A percentile compares a stretch with the other conserved stretches of the same genome.
Conservation (phyloP, 2,113 vertebrate genomes). For the Sclerurus mexicanus region DNA sequence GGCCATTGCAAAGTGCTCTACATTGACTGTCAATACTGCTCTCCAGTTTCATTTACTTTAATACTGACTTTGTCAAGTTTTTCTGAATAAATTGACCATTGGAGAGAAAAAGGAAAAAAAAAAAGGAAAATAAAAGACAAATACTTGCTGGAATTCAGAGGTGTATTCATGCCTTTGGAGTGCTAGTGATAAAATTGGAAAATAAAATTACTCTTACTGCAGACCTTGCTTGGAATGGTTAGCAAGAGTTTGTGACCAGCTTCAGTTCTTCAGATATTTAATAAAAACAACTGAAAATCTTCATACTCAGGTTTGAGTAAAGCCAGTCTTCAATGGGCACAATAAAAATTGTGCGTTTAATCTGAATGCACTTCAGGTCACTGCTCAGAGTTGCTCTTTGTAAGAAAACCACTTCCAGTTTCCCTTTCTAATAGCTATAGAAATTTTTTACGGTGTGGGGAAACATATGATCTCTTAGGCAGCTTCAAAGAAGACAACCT, state of each 20-base stretch:
- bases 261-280: background rate
- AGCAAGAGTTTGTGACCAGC: background rate
- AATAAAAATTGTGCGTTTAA: background rate
- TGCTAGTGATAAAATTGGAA: background rate
- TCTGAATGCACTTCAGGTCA: background rate
- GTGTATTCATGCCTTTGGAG: background rate
- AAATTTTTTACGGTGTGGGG: background rate
- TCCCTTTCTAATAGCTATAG: background rate
- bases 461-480: background rate
- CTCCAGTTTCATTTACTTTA: background rate
- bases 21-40: background rate
- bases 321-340: background rate
- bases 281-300: background rate
- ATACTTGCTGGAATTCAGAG: background rate
- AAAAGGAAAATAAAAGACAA: background rate
- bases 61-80: background rate
- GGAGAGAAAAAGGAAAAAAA: fast-evolving
- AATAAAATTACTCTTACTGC: background rate
- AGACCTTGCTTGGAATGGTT: background rate
- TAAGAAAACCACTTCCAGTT: background rate
- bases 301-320: background rate
- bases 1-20: background rate
- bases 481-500: background rate
- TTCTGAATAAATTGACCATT: background rate
- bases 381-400: background rate